Evolutionary conservation across 2,888 invertebrate species (phyloP).

Genomic region (Caenorhabditis uteleia): DNA sequence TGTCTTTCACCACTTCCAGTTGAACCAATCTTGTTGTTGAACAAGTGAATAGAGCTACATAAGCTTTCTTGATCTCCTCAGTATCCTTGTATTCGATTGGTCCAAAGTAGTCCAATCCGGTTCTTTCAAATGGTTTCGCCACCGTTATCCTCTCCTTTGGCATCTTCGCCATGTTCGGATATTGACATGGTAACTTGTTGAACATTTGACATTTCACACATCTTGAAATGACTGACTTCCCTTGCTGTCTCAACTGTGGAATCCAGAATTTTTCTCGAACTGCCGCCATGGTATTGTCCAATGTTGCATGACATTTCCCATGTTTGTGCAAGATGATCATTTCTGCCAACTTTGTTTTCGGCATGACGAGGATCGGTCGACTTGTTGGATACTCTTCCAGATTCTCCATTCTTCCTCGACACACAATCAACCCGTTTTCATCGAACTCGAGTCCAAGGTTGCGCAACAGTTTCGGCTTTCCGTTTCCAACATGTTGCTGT

Average conservation of each 20-base stretch:
- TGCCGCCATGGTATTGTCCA: slow-evolving; percentile 1
- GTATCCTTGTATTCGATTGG: slow-evolving; percentile 13
- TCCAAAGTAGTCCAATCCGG: slow-evolving; percentile 45
- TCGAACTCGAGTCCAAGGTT: neutral
- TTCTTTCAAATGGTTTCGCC: slow-evolving; percentile 27
- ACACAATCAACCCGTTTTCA: neutral
- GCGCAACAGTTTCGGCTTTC: neutral
- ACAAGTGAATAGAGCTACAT: slow-evolving; percentile 33
- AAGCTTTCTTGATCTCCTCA: neutral
- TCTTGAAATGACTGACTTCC: neutral
- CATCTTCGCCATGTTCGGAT: slow-evolving; percentile 16
- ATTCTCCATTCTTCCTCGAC: neutral
- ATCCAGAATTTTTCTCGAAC: slow-evolving; percentile 19
- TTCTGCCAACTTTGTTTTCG: neutral
- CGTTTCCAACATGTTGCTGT: too few species aligned
- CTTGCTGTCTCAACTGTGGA: slow-evolving; percentile 1
- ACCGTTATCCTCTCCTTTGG: slow-evolving; percentile 15
- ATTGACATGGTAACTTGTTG: slow-evolving; percentile 13
- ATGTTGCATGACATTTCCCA: neutral
- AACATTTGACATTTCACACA: slow-evolving; percentile 11
- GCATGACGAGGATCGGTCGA: slow-evolving; percentile 2
- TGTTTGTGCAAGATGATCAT: slow-evolving; percentile 1
- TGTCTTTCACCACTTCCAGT: slow-evolving; percentile 22
- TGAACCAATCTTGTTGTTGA: slow-evolving; percentile 27
- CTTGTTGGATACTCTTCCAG: neutral